Base-by-base conservation (phyloP, 2,113 vertebrate species). In the Arenaria interpres region DNA sequence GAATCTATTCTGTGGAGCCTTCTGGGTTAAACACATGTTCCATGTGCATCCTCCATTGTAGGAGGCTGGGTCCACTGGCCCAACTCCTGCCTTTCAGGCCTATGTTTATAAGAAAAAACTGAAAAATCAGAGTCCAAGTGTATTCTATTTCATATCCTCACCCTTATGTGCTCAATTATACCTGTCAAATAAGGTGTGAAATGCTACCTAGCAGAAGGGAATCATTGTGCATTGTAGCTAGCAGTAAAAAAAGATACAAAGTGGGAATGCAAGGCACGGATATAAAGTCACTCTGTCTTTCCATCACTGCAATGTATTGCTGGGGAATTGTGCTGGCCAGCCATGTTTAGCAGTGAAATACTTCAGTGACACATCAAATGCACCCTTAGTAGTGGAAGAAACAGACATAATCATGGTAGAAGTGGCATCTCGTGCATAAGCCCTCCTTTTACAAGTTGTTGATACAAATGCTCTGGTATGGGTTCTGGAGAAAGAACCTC, bases 11-110 rank as follows among this genome's bases (percentile, higher is more conserved):
- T n/a, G 19, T 43, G 74, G 53, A 90, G 43, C 28, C 69, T 68
- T 20, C 39, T 37, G 54, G 16, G 19, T 21, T 62, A 22, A 66
- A 80, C 2, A 3, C 19, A 14, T 59, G 19, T 64, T 69, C 33
- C 16, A 23, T 6, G 19, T 7, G 23, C 30, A 30, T 60, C 33
- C 32, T 14, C 22, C 1, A 0, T 30, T 64, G 33, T 0, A 56
- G 43, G 43, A 59, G 22, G 7, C 24, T 23, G 12, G 22, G 28
- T 57, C 45, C 23, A 3, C 35, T 71, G 50, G 46, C 59, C 23
- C 37, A 69, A 32, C 22, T 86, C 33, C 30, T 89, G 66, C 25
- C 35, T 71, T 79, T 43, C 51, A 51, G 20, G 33, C 23, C 39
- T 56, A 6, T 9, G 20, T 33, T 82, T 78, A 51, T 54, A 46